Evolutionary conservation across 2,888 invertebrate genomes (phyloP).

Genomic region (Apotomis betuletana): DNA sequence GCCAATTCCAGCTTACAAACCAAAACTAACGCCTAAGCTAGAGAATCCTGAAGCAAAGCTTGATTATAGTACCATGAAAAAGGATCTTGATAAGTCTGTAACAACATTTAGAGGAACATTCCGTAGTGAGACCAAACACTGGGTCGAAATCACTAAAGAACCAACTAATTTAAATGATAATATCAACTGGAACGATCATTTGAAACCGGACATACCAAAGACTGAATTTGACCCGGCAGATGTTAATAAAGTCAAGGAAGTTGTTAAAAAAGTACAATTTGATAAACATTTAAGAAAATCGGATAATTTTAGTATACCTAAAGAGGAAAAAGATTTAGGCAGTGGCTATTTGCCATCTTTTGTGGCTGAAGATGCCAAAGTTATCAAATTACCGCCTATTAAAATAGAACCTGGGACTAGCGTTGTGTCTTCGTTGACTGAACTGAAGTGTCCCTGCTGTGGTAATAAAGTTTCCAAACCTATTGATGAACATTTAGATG

Average conservation of each 20-base stretch:
- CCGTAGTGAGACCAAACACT: constrained; percentile 1
- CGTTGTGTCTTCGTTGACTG: constrained; percentile 40
- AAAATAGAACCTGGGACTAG: constrained; percentile 53
- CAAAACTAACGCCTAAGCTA: not conserved
- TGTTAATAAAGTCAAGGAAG: constrained; percentile 46
- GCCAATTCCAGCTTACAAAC: constrained; percentile 25
- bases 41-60: not conserved
- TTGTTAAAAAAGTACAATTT: constrained; percentile 45
- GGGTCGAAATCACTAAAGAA: not conserved
- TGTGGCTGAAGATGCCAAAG: constrained; percentile 42
- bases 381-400: constrained; percentile 46
- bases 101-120: constrained; percentile 20
- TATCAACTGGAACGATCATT: constrained; percentile 21
- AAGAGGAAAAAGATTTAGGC: constrained; percentile 41
- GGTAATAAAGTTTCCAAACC: constrained; percentile 58
- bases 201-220: constrained; percentile 26
- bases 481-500: constrained; percentile 77
- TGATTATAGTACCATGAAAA: constrained; percentile 8
- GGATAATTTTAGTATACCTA: constrained; percentile 44
- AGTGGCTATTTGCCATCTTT: constrained; percentile 45
- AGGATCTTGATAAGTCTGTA: constrained; percentile 23
- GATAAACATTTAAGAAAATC: constrained; percentile 45
- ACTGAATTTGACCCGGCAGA: constrained; percentile 42
- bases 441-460: constrained; percentile 76
- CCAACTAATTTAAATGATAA: constrained; percentile 18